These are phyloP conservation scores for Spinus pinus DNA, from an alignment of 2,797 vertebrate species.

Conservation along the genomic window DNA sequence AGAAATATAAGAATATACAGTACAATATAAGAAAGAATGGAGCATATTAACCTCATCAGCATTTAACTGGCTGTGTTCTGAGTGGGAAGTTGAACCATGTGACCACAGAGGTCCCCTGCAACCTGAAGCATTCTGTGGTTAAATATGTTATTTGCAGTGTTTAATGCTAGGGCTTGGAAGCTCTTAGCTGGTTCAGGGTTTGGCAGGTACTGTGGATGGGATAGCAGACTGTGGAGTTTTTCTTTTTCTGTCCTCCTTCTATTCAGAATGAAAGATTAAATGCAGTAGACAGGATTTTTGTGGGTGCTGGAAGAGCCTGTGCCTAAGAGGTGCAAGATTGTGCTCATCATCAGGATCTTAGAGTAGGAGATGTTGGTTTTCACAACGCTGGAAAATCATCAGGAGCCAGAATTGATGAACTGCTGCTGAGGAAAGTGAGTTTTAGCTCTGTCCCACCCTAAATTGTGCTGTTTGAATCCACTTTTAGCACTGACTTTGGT, in stretches of 20 bases:
- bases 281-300: not conserved
- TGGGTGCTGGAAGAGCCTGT: not conserved
- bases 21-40: not conserved
- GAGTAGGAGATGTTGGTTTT: not conserved
- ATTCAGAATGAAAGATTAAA: not conserved
- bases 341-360: not conserved
- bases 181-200: not conserved
- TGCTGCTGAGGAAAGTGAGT: not conserved
- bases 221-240: not conserved
- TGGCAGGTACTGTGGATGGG: not conserved
- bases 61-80: not conserved
- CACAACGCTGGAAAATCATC: not conserved
- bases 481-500: not conserved
- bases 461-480: not conserved
- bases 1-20: not conserved
- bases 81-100: not conserved
- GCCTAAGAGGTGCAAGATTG: not conserved
- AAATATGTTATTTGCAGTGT: not conserved
- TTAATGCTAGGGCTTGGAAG: not conserved
- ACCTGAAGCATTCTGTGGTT: not conserved
- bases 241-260: accelerated
- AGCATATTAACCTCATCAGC: not conserved
- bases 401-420: not conserved
- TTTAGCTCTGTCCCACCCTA: not conserved
- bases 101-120: not conserved